These are phyloP conservation scores for Siniperca knerii DNA, from an alignment of 2,113 vertebrate species.

Conservation along the genomic window DNA sequence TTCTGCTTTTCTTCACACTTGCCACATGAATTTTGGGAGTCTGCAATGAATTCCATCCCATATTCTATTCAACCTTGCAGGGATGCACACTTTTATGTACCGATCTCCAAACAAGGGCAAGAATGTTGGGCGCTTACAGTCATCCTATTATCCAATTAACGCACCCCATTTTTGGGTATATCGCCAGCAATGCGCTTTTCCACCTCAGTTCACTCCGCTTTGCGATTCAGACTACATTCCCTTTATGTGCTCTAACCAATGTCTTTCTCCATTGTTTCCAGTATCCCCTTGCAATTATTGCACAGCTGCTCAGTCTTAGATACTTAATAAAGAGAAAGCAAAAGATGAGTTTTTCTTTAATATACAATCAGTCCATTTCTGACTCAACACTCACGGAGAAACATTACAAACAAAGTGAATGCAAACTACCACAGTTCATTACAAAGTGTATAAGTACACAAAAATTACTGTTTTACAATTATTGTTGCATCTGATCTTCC, in stretches of 20 bases:
- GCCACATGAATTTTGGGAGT: not conserved
- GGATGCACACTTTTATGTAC: conserved; percentile 44
- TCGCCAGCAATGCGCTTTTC: conserved; percentile 58
- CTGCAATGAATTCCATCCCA: not conserved
- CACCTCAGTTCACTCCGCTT: conserved; percentile 69
- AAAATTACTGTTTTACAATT: not conserved
- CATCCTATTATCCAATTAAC: conserved; percentile 64
- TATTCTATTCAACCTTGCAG: conserved; percentile 7
- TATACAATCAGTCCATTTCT: too few species aligned
- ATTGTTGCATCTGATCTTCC: not conserved
- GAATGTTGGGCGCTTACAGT: conserved; percentile 45
- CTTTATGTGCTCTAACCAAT: not conserved
- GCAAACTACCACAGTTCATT: not conserved
- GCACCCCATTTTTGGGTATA: conserved; percentile 70
- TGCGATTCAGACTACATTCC: conserved; percentile 26
- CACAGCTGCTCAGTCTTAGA: not conserved
- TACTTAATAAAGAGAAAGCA: too few species aligned
- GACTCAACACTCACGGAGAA: too few species aligned
- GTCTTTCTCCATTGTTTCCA: not conserved
- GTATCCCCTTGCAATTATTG: not conserved
- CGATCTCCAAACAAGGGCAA: conserved; percentile 74
- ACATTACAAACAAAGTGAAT: not conserved
- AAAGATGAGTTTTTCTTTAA: too few species aligned
- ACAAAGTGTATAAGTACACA: not conserved
- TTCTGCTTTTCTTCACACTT: not conserved